Evolutionary conservation across 2,797 vertebrate genomes (phyloP).

Genomic region (Gorsachius magnificus): DNA sequence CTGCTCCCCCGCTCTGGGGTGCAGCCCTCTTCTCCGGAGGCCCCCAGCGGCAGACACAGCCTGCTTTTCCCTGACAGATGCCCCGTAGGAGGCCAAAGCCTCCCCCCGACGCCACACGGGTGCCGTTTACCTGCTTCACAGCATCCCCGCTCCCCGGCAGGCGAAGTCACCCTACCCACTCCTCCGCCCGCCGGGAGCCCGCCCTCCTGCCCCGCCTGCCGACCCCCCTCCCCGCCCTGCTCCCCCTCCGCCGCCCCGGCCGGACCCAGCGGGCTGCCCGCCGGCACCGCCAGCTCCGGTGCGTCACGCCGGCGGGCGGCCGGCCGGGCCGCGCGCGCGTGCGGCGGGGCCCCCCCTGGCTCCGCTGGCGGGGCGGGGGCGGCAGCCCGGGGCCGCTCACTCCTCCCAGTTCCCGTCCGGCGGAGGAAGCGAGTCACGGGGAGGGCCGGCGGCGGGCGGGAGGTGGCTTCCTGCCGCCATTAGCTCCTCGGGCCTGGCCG

Average conservation of each 20-base stretch:
- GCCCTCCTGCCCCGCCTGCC: background rate
- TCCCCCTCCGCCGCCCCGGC: background rate
- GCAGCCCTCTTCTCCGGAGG: background rate
- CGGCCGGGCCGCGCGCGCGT: no score
- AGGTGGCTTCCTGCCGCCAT: background rate
- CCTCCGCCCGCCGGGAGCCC: background rate
- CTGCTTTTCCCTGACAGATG: background rate
- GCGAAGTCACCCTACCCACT: background rate
- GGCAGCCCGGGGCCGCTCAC: background rate
- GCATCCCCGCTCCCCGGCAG: background rate
- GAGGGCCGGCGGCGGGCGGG: background rate
- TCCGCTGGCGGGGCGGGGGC: background rate
- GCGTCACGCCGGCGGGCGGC: background rate
- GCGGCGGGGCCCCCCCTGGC: no score
- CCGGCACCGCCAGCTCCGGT: background rate
- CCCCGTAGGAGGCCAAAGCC: background rate
- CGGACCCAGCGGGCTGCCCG: background rate
- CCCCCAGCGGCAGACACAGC: background rate
- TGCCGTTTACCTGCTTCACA: background rate
- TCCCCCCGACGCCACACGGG: background rate
- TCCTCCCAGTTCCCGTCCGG: conserved; percentile 53
- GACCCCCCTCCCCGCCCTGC: background rate
- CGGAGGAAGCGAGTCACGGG: conserved; percentile 57
- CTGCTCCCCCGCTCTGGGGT: fast-evolving
- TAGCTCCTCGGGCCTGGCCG: background rate